These are phyloP conservation scores for Ennomos fuscantarius DNA, from an alignment of 2,888 invertebrate species.

Conservation along the genomic window DNA sequence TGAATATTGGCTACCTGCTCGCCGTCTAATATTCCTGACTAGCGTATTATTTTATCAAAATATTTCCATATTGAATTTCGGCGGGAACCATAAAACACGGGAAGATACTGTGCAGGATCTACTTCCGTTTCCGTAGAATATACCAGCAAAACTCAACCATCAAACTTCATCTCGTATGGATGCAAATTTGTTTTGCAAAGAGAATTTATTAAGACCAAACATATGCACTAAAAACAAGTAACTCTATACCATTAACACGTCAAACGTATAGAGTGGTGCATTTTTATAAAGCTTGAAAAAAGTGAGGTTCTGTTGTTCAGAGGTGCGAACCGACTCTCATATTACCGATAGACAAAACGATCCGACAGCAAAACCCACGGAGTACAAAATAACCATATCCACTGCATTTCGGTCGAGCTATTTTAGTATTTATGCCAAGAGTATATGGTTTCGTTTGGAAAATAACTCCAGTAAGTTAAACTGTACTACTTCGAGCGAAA, in stretches of 20 bases:
- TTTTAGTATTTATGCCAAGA: slow-evolving; percentile 49
- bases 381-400: slow-evolving; percentile 59
- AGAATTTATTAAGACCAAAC: too few species aligned
- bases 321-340: slow-evolving; percentile 80
- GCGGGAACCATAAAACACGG: slow-evolving; percentile 36
- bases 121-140: slow-evolving; percentile 8
- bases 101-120: slow-evolving; percentile 38
- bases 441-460: slow-evolving; percentile 54
- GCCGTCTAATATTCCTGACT: slow-evolving; percentile 61
- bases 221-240: slow-evolving; percentile 48
- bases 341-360: slow-evolving; percentile 61
- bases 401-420: slow-evolving; percentile 34
- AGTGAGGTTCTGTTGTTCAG: slow-evolving; percentile 73
- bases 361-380: slow-evolving; percentile 74
- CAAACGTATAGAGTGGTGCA: slow-evolving; percentile 52
- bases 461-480: slow-evolving; percentile 47
- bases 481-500: slow-evolving; percentile 55
- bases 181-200: too few species aligned
- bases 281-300: slow-evolving; percentile 76
- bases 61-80: slow-evolving; percentile 44
- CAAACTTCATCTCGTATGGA: too few species aligned
- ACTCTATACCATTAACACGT: slow-evolving; percentile 57
- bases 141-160: too few species aligned
- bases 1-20: slow-evolving; percentile 65
- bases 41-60: slow-evolving; percentile 67